Percentiles rank a stretch among this genome's conserved stretches.
These are phyloP conservation scores for Dromius quadrimaculatus DNA, from an alignment of 2,888 invertebrate genomes.

Conservation along the genomic window DNA sequence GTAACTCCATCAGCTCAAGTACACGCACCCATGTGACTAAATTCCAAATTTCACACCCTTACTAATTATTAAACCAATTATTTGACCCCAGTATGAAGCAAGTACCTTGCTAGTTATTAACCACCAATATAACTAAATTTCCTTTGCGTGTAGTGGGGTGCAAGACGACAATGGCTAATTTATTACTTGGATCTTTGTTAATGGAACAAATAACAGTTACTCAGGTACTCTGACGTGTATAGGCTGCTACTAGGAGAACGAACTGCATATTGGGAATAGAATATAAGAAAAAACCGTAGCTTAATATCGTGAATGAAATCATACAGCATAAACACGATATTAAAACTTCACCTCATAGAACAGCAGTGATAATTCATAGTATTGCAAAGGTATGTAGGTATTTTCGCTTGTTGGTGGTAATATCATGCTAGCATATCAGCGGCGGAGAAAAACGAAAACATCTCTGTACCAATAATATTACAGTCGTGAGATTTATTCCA, in stretches of 20 bases:
- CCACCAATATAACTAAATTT: slow-evolving; percentile 30
- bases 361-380: slow-evolving; percentile 16
- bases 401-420: slow-evolving; percentile 14
- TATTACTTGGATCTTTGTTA: slow-evolving; percentile 2
- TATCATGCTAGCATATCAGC: slow-evolving; percentile 16
- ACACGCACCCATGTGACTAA: no score
- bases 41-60: slow-evolving; percentile 21
- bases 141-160: slow-evolving; percentile 4
- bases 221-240: no score
- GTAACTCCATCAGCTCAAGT: no score
- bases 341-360: neutral
- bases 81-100: neutral
- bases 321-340: neutral
- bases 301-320: slow-evolving; percentile 15
- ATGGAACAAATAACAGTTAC: neutral
- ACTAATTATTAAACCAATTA: slow-evolving; percentile 19
- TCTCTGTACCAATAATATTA: slow-evolving; percentile 50
- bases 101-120: slow-evolving; percentile 24
- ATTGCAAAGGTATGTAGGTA: neutral
- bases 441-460: slow-evolving; percentile 40
- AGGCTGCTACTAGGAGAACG: no score
- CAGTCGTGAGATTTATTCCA: slow-evolving; percentile 49
- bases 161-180: slow-evolving; percentile 5
- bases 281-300: no score
- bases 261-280: no score